A percentile compares a stretch with the other conserved stretches of the same genome.
Evolutionary conservation across 2,797 vertebrate genomes (phyloP).

Genomic region (Argentina silus): DNA sequence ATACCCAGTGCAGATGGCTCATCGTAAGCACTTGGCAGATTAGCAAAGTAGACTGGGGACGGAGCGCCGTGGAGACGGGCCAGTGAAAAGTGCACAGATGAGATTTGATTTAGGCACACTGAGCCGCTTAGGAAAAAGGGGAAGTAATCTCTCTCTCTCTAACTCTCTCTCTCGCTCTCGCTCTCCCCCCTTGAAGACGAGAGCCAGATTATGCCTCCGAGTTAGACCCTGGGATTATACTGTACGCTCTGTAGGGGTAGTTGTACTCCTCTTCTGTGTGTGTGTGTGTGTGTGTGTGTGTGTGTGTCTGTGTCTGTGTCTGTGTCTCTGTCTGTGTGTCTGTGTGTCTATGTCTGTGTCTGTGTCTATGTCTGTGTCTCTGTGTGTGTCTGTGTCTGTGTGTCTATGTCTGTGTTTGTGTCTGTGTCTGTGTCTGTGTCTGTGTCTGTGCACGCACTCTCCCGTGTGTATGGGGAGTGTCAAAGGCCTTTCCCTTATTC

Average conservation of each 20-base stretch:
- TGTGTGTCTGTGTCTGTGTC: neutral
- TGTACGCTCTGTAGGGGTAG: no score
- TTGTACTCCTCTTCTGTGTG: no score
- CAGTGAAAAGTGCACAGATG: constrained; percentile 54
- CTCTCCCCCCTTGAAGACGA: no score
- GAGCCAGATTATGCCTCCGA: constrained; percentile 10
- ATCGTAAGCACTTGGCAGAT: no score
- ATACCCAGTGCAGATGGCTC: no score
- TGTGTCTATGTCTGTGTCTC: neutral
- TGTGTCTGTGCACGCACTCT: no score
- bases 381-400: neutral
- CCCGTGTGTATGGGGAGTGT: no score
- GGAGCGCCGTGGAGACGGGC: constrained; percentile 32
- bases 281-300: no score
- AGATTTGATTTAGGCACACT: constrained; percentile 69
- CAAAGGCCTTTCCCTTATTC: no score
- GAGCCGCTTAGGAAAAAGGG: constrained; percentile 68
- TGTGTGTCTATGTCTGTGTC: neutral
- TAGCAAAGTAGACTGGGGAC: constrained; percentile 7
- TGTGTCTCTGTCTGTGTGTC: neutral
- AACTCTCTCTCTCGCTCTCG: neutral
- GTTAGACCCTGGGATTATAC: no score
- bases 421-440: neutral
- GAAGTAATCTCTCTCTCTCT: constrained; percentile 65
- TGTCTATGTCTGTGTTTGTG: neutral